Evolutionary conservation across 2,888 invertebrate species (phyloP).

Genomic region (Drosophila histrio): DNA sequence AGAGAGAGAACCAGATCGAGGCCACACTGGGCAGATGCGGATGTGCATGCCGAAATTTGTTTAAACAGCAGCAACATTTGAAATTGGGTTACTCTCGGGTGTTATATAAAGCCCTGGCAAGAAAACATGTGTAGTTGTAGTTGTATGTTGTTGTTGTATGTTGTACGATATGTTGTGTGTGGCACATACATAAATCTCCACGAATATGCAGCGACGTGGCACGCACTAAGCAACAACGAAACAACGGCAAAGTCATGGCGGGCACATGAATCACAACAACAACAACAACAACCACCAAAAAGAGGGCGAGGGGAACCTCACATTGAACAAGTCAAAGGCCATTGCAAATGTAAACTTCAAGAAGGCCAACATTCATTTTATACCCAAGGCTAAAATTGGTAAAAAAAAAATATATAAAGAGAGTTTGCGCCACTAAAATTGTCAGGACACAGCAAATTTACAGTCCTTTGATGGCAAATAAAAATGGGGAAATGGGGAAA

Average conservation of each 20-base stretch:
- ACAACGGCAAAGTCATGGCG: slow-evolving; percentile 39
- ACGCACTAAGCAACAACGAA: slow-evolving; percentile 48
- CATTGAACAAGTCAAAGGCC: slow-evolving; percentile 43
- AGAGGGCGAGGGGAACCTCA: not conserved
- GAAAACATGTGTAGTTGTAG: slow-evolving; percentile 39
- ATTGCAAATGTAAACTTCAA: slow-evolving; percentile 50
- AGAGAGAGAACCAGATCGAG: slow-evolving; percentile 31
- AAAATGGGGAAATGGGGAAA: not conserved
- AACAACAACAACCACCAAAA: too few relatives aligned
- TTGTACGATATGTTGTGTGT: slow-evolving; percentile 5
- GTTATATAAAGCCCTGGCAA: slow-evolving; percentile 50
- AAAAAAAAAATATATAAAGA: not conserved
- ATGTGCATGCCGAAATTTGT: slow-evolving; percentile 63
- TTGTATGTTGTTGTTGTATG: slow-evolving; percentile 11
- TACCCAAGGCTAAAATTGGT: slow-evolving; percentile 29
- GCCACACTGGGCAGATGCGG: slow-evolving; percentile 28
- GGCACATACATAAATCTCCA: slow-evolving; percentile 58
- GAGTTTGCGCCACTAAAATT: slow-evolving; percentile 16
- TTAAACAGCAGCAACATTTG: slow-evolving; percentile 51
- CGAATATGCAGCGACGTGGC: slow-evolving; percentile 55
- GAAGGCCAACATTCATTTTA: slow-evolving; percentile 46
- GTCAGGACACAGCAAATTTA: slow-evolving; percentile 34
- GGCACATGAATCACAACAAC: slow-evolving; percentile 50
- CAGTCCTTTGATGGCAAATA: slow-evolving; percentile 20
- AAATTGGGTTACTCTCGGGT: slow-evolving; percentile 71